Base-by-base conservation (phyloP, 2,888 invertebrate genomes). In the Resseliella maxima region DNA sequence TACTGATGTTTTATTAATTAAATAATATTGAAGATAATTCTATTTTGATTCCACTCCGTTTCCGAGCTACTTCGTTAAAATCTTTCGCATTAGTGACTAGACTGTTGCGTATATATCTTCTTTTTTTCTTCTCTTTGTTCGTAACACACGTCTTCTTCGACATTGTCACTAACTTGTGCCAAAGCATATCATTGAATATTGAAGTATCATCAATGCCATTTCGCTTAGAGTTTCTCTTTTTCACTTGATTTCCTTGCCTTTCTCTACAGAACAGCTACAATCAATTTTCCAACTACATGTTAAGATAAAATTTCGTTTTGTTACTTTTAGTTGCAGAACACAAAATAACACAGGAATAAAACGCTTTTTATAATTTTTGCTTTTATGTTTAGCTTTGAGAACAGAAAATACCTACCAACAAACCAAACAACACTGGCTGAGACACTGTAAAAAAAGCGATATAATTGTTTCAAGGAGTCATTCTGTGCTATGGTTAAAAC, bases 1-100 rank as follows among this genome's bases (percentile, higher is more conserved):
- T 59, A 59, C 59, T n/a, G 59, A 59, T 59, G 59, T 59, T 59
- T 59, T 59, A 59, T 59, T 59, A 59, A 59, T 59, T 59, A 72
- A 72, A 72, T 72, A 59, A 59, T 72, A 72, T 31, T 35, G 27
- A 72, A 72, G 72, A 72, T 72, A 72, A 72, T 72, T 72, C 72
- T 72, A 72, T 72, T 72, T 72, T 72, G 31, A 72, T 31, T 72
- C 31, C 72, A 72, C 18, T 72, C 35, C 72, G 24, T 50, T 15
- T 72, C 31, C n/a, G 21, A 31, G 31, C 12, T 59, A 59, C 59
- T 59, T 27, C 12, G 59, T 31, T 72, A 72, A 72, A 31, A 15
- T 72, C 31, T 72, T 72, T 72, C 72, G 72, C 31, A 72, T 72
- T 72, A 72, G 31, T 72, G 24, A 24, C 5, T 59, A 24, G 59